phyloP scores from a whole-genome alignment of 1,140 invertebrate genomes.

The Drosophila subpulchrella region DNA sequence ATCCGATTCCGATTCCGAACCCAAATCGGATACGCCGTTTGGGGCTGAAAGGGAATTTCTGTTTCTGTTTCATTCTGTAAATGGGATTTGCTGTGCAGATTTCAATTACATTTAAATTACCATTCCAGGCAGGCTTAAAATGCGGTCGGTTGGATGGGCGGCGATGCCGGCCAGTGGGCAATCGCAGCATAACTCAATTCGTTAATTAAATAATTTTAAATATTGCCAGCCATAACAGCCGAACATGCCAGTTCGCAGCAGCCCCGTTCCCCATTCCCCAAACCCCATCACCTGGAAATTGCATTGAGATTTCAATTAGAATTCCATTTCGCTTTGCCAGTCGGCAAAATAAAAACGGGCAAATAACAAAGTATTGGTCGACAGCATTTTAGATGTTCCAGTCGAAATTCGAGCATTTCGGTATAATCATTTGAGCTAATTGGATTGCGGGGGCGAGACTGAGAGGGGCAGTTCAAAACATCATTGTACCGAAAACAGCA shows the following conservation, averaged over 20 bases:
- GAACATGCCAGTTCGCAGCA: conserved; percentile 24
- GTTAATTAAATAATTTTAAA: conserved; percentile 83
- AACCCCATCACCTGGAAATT: conserved; percentile 44
- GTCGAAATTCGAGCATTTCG: conserved; percentile 21
- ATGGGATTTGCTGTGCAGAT: conserved; percentile 67
- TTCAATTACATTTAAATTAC: conserved; percentile 80
- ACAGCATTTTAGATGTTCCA: conserved; percentile 27
- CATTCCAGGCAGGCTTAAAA: conserved; percentile 45
- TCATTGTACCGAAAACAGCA: not conserved
- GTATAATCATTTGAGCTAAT: conserved; percentile 34
- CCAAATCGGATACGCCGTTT: conserved; percentile 7
- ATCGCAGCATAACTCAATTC: conserved; percentile 74
- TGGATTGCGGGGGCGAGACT: conserved; percentile 2
- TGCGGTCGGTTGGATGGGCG: conserved; percentile 16
- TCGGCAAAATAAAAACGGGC: conserved; percentile 36
- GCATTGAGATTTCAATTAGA: conserved; percentile 78
- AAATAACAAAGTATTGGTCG: conserved; percentile 36
- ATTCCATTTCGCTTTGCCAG: conserved; percentile 59
- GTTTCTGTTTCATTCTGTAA: conserved; percentile 41
- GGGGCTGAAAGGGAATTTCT: conserved; percentile 27
- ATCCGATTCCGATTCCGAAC: conserved; percentile 36
- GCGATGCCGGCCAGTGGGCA: conserved; percentile 12
- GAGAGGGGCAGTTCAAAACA: not conserved
- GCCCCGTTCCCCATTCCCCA: conserved; percentile 1
- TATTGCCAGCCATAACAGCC: conserved; percentile 72